These are phyloP conservation scores for Dicyrtomina minuta DNA, from an alignment of 2,888 invertebrate species.

Conservation along the genomic window DNA sequence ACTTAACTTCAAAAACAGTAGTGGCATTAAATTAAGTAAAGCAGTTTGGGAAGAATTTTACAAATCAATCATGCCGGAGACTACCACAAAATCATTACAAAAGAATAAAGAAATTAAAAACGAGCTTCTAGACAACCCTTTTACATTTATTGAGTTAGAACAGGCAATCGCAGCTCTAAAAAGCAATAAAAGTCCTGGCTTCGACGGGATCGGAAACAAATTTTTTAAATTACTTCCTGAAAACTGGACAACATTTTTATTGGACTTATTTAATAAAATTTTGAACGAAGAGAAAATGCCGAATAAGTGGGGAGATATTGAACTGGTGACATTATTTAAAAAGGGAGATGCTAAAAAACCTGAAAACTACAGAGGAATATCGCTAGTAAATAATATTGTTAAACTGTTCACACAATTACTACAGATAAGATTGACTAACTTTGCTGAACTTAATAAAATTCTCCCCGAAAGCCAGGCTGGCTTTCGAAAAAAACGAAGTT, in stretches of 20 bases:
- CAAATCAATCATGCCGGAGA: too few species aligned
- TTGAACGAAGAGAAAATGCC: background rate
- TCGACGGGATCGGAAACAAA: background rate
- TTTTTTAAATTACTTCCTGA: background rate
- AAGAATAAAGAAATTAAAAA: too few species aligned
- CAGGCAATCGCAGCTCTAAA: background rate
- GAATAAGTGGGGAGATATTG: slow-evolving; percentile 32
- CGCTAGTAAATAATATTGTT: slow-evolving; percentile 34
- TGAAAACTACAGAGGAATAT: slow-evolving; percentile 41
- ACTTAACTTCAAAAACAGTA: too few species aligned
- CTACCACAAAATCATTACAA: too few species aligned
- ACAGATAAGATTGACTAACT: slow-evolving; percentile 33
- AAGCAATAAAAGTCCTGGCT: background rate
- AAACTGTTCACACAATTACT: slow-evolving; percentile 47
- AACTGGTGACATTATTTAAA: slow-evolving; percentile 41
- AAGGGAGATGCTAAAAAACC: slow-evolving; percentile 38
- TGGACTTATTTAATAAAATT: background rate
- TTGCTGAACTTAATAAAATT: slow-evolving; percentile 41
- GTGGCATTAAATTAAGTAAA: too few species aligned
- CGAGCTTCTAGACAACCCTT: too few species aligned
- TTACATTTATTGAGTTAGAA: too few species aligned
- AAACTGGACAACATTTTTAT: background rate
- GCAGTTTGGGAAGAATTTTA: too few species aligned
- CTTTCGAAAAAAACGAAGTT: slow-evolving; percentile 43
- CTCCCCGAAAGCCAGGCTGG: slow-evolving; percentile 51